Evolutionary conservation across 1,140 invertebrate genomes (phyloP), one percentile per base, ranked within the genome.

Genomic region (Apolygus lucorum): DNA sequence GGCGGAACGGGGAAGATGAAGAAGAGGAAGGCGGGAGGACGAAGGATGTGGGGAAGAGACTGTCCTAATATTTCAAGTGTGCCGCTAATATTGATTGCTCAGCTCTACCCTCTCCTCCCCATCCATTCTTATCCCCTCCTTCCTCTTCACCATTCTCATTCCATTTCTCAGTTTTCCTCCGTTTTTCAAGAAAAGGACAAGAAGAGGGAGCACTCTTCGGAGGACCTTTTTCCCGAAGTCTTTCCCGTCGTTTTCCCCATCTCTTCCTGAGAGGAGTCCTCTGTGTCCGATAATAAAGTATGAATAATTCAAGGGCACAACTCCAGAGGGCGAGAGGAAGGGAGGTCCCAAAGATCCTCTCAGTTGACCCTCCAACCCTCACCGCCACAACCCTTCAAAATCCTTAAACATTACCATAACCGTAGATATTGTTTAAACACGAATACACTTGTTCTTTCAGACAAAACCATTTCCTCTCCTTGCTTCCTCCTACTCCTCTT

Each of bases 381-480:
- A 8, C 59, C 13, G 49, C 59, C n/a, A 63, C 4, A 8, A 42
- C 34, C 34, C 4, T n/a, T 42, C 34, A 17, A 4, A 4, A 42
- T 8, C 34, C 34, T 42, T 42, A 42, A 42, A 42, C 34, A 69
- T 69, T 69, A 62, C 68, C 68, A 69, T 69, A 69, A 69, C 68
- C 68, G 27, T 29, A 69, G 68, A 69, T 69, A 69, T 69, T 69
- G 68, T 69, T 69, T 69, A 69, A 69, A 69, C 68, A 69, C 29
- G 68, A 52, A 69, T 69, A 69, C 68, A 62, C 52, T 69, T 69
- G 68, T 69, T 63, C 2, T 27, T 25, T 11, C 24, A 63, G 62
- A 63, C 22, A 27, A 63, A 63, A 4, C 34, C 17, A 8, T 42
- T 42, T 17, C 34, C 4, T 42, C 34, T 17, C 17, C 17, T 42